Percentiles rank a stretch among this genome's conserved stretches.
These are phyloP conservation scores for Drosophila limbata DNA, from an alignment of 2,888 invertebrate genomes.

Conservation along the genomic window DNA sequence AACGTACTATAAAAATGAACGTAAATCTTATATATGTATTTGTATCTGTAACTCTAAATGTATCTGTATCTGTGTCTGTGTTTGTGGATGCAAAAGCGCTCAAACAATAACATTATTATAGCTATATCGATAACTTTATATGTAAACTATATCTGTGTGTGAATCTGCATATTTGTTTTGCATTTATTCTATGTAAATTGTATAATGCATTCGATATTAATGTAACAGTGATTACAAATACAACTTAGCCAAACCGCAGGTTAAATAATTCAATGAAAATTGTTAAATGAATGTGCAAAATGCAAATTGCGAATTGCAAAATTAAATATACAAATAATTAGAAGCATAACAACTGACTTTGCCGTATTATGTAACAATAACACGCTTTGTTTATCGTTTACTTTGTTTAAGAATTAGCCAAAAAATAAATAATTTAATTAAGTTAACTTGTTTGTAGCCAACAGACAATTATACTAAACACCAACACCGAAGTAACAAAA, in stretches of 20 bases:
- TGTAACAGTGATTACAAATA: slow-evolving; percentile 49
- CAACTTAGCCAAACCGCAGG: slow-evolving; percentile 60
- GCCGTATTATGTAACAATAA: slow-evolving; percentile 24
- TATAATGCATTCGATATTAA: slow-evolving; percentile 38
- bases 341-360: slow-evolving; percentile 69
- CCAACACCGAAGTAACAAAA: slow-evolving; percentile 58
- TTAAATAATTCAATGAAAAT: slow-evolving; percentile 59
- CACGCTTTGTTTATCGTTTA: slow-evolving; percentile 26
- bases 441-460: slow-evolving; percentile 48
- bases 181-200: slow-evolving; percentile 45
- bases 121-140: slow-evolving; percentile 25
- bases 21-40: slow-evolving; percentile 26
- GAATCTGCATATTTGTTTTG: slow-evolving; percentile 43
- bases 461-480: slow-evolving; percentile 16
- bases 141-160: slow-evolving; percentile 8
- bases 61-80: slow-evolving; percentile 1
- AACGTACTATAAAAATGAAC: slow-evolving; percentile 45
- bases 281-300: slow-evolving; percentile 48
- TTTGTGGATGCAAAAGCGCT: slow-evolving; percentile 24
- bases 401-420: slow-evolving; percentile 29
- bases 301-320: slow-evolving; percentile 30
- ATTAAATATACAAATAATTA: slow-evolving; percentile 59
- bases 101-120: slow-evolving; percentile 48
- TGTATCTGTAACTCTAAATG: neutral
- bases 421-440: slow-evolving; percentile 72